Conservation (phyloP, 1,140 invertebrate species). For the Atta colombica region DNA sequence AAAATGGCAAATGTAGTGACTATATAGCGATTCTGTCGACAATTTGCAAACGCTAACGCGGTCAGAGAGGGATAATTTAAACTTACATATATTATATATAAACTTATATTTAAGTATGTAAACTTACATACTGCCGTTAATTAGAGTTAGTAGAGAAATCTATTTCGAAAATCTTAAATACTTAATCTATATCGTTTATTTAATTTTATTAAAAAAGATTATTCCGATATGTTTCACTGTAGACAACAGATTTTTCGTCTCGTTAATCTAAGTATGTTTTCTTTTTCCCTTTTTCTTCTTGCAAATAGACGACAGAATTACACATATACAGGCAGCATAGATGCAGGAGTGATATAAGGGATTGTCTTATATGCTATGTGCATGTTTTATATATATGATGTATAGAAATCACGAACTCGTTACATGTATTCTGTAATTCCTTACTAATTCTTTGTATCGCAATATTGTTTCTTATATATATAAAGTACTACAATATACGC, state of each 20-base stretch:
- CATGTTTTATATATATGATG: slow-evolving; percentile 21
- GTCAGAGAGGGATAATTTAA: slow-evolving; percentile 3
- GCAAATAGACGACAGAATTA: slow-evolving; percentile 50
- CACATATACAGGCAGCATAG: background rate
- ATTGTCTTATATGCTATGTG: slow-evolving; percentile 55
- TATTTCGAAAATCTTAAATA: slow-evolving; percentile 36
- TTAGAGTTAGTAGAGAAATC: slow-evolving; percentile 1
- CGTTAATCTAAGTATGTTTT: background rate
- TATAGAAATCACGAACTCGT: slow-evolving; percentile 53
- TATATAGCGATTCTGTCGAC: slow-evolving; percentile 29
- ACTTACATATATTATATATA: slow-evolving; percentile 27
- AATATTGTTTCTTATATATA: slow-evolving; percentile 27
- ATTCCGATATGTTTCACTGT: slow-evolving; percentile 42
- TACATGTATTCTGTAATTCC: slow-evolving; percentile 41
- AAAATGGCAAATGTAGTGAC: slow-evolving; percentile 21
- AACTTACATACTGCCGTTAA: slow-evolving; percentile 31
- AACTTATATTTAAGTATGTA: background rate
- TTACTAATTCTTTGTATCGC: slow-evolving; percentile 32
- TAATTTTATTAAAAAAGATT: slow-evolving; percentile 39
- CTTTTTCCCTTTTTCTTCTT: background rate
- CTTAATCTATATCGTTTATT: slow-evolving; percentile 27
- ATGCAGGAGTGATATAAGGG: slow-evolving; percentile 26
- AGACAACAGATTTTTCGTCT: slow-evolving; percentile 13
- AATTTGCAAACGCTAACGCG: slow-evolving; percentile 29
- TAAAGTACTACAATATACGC: slow-evolving; percentile 12